Conservation (phyloP, 1,140 invertebrate genomes). For the Lerema accius region DNA sequence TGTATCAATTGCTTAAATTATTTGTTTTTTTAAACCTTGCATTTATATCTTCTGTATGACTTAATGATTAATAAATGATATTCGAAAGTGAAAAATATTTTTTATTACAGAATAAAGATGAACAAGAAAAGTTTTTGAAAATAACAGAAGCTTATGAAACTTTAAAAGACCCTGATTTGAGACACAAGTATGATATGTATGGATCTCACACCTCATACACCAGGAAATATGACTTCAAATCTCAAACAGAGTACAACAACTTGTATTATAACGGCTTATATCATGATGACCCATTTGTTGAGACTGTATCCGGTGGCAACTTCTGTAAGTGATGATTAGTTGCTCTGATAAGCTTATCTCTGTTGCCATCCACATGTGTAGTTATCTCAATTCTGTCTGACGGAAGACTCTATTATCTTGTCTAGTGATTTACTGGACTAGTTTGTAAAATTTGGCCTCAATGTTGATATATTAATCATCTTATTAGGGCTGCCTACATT, state of each 20-base stretch:
- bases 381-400: neutral
- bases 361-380: neutral
- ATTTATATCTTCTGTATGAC: too few species aligned
- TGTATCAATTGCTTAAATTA: too few species aligned
- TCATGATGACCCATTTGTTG: slow-evolving; percentile 92
- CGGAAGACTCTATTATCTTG: too few species aligned
- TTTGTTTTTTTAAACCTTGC: too few species aligned
- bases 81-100: too few species aligned
- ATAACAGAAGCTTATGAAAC: slow-evolving; percentile 93
- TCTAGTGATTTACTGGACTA: too few species aligned
- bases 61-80: too few species aligned
- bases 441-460: too few species aligned
- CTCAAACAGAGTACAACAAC: slow-evolving; percentile 93
- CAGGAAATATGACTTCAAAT: slow-evolving; percentile 82
- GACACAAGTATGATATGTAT: slow-evolving; percentile 91
- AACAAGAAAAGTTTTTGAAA: slow-evolving; percentile 90
- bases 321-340: slow-evolving; percentile 86
- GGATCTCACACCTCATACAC: slow-evolving; percentile 88
- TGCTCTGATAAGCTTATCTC: slow-evolving; percentile 7
- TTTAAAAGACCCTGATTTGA: slow-evolving; percentile 90
- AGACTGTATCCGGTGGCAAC: slow-evolving; percentile 88
- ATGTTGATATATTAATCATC: too few species aligned
- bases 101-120: slow-evolving; percentile 83
- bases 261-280: slow-evolving; percentile 94
- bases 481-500: too few species aligned